Evolutionary conservation across 1,140 invertebrate species (phyloP), one percentile per base, ranked within the genome.

Genomic region (Drosophila repletoides): DNA sequence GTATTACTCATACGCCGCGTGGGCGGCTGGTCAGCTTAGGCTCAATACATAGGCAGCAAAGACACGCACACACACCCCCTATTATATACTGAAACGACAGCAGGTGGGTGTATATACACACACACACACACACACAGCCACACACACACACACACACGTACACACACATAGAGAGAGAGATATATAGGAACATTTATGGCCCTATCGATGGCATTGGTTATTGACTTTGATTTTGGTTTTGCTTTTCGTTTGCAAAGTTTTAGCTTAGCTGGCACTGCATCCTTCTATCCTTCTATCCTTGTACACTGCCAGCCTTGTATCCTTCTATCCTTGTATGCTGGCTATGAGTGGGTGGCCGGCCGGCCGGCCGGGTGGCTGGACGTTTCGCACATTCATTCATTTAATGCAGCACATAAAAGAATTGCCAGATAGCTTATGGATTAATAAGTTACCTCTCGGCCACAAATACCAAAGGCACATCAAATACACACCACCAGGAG

Each of bases 201-300:
- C 45, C 77, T 86, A 80, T 84, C 75, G 75, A 72, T 84, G 80
- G 80, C 80, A 86, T 86, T 86, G 80, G 75, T 71, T 87, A 86
- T 86, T 86, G 80, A 86, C 80, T 86, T 86, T 84, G 72, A 65
- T 63, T 64, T 65, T 75, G 58, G 60, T 41, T 52, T 61, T 74
- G 43, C 28, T 41, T 41, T 63, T 61, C 36, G 38, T n/a, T n/a
- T 51, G 56, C 46, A 66, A 52, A 49, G 63, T 49, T 56, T 55
- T 49, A 66, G 43, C 21, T 60, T 58, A 63, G 34, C 9, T 24
- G 36, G 22, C 22, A 21, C 12, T 14, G 12, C n/a, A 33, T n/a
- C 6, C 29, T 36, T 15, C 3, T n/a, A n/a, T n/a, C n/a, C n/a
- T n/a, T n/a, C n/a, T n/a, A n/a, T n/a, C n/a, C n/a, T n/a, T n/a